phyloP scores from a whole-genome alignment of 1,140 invertebrate species.

The Drosophila parvula region DNA sequence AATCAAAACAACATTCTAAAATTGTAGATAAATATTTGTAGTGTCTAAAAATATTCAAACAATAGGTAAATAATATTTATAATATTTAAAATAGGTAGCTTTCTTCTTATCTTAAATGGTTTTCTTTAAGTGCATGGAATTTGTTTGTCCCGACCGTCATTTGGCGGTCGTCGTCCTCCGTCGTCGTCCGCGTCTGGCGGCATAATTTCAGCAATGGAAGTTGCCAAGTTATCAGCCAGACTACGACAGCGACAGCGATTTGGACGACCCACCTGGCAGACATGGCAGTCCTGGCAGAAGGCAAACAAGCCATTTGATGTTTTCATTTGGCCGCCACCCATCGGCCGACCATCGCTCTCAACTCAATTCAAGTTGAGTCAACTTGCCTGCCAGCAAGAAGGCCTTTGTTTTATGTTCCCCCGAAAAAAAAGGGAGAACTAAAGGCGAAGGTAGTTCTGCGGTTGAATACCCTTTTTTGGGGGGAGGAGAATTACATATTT shows the following conservation, averaged over 20 bases:
- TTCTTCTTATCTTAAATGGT: neutral
- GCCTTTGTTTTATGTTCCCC: constrained; percentile 48
- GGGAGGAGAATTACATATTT: neutral
- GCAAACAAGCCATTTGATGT: constrained; percentile 81
- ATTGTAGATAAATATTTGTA: neutral
- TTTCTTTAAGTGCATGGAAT: constrained; percentile 14
- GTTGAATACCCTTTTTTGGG: constrained; percentile 22
- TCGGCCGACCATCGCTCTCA: constrained; percentile 49
- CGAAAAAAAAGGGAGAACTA: neutral
- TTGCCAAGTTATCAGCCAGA: constrained; percentile 80
- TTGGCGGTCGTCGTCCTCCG: constrained; percentile 77
- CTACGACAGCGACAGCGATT: constrained; percentile 26
- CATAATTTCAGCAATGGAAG: constrained; percentile 73
- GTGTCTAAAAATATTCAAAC: neutral
- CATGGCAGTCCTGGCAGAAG: constrained; percentile 27
- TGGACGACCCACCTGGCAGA: constrained; percentile 58
- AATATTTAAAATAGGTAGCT: neutral
- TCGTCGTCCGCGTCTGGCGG: constrained; percentile 60
- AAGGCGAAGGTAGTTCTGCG: constrained; percentile 2
- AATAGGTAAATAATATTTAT: neutral
- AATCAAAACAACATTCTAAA: neutral
- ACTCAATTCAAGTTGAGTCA: constrained; percentile 31
- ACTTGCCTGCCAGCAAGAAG: constrained; percentile 6
- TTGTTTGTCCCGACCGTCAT: constrained; percentile 69
- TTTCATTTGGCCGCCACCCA: constrained; percentile 74